Evolutionary conservation across 2,888 invertebrate genomes (phyloP).

Genomic region (Synanthedon formicaeformis): DNA sequence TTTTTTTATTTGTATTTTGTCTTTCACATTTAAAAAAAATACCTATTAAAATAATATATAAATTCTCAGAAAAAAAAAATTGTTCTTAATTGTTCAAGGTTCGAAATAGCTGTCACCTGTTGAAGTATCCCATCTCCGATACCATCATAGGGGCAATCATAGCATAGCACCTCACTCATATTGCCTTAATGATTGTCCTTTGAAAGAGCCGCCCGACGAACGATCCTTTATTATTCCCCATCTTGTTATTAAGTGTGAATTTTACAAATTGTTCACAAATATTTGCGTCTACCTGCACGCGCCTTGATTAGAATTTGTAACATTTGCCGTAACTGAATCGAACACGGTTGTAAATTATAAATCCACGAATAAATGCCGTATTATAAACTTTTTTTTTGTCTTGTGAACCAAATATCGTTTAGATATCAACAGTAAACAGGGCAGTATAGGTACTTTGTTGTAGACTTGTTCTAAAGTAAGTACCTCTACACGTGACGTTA

Average conservation of each 20-base stretch:
- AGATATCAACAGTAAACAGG: too few species aligned
- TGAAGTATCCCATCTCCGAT: slow-evolving; percentile 25
- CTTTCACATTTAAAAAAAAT: too few species aligned
- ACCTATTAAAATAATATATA: too few species aligned
- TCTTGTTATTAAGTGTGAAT: slow-evolving; percentile 68
- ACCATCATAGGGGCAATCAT: slow-evolving; percentile 39
- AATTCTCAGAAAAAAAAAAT: too few species aligned
- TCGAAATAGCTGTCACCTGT: slow-evolving; percentile 38
- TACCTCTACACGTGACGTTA: too few species aligned
- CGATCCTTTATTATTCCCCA: slow-evolving; percentile 33
- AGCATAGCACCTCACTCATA: slow-evolving; percentile 40
- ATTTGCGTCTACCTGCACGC: slow-evolving; percentile 65
- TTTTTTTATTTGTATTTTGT: too few species aligned
- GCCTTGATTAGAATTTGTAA: slow-evolving; percentile 49
- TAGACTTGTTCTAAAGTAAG: too few species aligned
- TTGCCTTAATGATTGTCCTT: slow-evolving; percentile 48
- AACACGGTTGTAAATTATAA: slow-evolving; percentile 22
- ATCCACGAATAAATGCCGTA: too few species aligned
- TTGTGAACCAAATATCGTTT: too few species aligned
- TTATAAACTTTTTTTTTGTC: too few species aligned
- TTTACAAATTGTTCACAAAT: slow-evolving; percentile 68
- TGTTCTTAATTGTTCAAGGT: background rate
- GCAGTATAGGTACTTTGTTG: too few species aligned
- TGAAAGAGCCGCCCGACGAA: slow-evolving; percentile 34
- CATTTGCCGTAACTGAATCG: slow-evolving; percentile 56